Evolutionary conservation across 1,140 invertebrate species (phyloP).

Genomic region (Aphidius ervi): DNA sequence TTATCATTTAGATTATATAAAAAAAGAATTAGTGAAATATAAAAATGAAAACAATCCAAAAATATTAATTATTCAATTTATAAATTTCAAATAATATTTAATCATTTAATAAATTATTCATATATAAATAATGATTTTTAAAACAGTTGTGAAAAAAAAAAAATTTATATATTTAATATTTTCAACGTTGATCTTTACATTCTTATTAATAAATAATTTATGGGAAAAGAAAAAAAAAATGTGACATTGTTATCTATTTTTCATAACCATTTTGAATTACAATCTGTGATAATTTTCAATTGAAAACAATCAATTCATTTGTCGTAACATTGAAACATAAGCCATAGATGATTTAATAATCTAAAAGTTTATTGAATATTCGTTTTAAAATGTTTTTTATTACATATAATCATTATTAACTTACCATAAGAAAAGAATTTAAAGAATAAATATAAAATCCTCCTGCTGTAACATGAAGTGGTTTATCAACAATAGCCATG

Average conservation of each 20-base stretch:
- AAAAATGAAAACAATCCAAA: too few species aligned
- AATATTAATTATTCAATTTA: too few species aligned
- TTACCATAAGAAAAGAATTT: constrained; percentile 9
- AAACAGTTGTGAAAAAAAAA: too few species aligned
- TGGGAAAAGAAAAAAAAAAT: too few species aligned
- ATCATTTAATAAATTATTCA: too few species aligned
- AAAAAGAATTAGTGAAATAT: too few species aligned
- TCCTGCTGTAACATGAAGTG: constrained; percentile 18
- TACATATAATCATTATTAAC: background rate
- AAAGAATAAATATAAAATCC: constrained; percentile 20
- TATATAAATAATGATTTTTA: too few species aligned
- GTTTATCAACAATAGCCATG: constrained; percentile 6
- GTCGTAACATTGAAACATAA: constrained; percentile 14
- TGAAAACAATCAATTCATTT: background rate
- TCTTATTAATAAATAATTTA: background rate
- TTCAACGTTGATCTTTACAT: background rate
- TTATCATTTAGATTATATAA: too few species aligned
- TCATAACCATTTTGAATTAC: background rate
- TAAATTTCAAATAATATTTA: too few species aligned
- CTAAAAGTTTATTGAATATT: constrained; percentile 4
- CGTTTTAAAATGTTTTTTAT: too few species aligned
- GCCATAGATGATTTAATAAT: constrained; percentile 11
- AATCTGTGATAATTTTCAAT: background rate
- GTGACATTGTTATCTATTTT: background rate
- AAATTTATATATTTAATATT: background rate